A percentile compares a stretch with the other conserved stretches of the same genome.
These are phyloP conservation scores for Peromyscus melanophrys DNA, from an alignment of 2,797 vertebrate species.

Conservation along the genomic window DNA sequence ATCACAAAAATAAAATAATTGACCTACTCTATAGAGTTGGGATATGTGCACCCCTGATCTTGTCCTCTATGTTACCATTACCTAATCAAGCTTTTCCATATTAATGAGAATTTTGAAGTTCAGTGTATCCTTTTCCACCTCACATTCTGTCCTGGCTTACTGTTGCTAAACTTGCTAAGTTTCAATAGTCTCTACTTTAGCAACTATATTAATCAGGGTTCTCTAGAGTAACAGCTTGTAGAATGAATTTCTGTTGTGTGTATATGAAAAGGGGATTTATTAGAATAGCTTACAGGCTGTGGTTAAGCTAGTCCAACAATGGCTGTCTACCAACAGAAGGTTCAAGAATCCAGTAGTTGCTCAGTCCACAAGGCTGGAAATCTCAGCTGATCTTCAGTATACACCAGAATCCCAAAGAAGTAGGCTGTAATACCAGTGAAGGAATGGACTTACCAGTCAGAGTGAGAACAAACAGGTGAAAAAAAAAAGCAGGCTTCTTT, in stretches of 20 bases:
- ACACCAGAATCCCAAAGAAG: too few species aligned
- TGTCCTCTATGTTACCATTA: constrained; percentile 11
- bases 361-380: neutral
- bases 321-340: neutral
- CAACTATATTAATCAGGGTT: neutral
- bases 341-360: neutral
- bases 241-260: neutral
- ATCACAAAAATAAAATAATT: neutral
- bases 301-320: neutral
- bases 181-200: neutral
- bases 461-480: too few species aligned
- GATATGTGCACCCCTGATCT: neutral
- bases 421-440: too few species aligned
- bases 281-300: neutral
- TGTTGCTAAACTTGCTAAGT: neutral
- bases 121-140: constrained; percentile 41
- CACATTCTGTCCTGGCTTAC: neutral
- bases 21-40: neutral
- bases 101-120: constrained; percentile 56
- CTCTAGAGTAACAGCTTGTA: neutral
- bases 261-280: neutral
- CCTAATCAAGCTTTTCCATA: neutral
- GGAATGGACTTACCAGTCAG: too few species aligned
- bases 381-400: neutral
- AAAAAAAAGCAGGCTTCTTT: too few species aligned